phyloP scores from a whole-genome alignment of 1,140 invertebrate genomes.

The Polyergus mexicanus region DNA sequence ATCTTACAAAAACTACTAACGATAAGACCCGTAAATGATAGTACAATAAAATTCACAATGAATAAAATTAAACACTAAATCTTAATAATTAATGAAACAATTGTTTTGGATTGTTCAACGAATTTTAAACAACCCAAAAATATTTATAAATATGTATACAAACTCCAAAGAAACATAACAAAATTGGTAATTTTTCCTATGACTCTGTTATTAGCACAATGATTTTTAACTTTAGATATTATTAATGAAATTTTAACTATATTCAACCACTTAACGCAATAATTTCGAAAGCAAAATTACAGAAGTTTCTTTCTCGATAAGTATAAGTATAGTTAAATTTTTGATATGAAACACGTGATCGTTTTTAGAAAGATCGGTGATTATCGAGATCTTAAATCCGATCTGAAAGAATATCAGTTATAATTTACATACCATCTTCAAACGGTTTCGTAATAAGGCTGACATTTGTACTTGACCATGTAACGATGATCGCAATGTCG shows the following conservation, averaged over 20 bases:
- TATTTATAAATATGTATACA: neutral
- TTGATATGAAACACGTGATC: neutral
- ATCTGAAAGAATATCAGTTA: neutral
- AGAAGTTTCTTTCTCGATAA: neutral
- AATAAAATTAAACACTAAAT: neutral
- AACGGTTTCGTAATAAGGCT: constrained; percentile 58
- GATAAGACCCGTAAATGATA: too few species aligned
- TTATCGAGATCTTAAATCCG: neutral
- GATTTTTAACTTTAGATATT: neutral
- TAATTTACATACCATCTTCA: neutral
- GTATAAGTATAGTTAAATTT: neutral
- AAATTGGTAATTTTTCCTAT: neutral
- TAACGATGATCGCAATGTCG: constrained; percentile 67
- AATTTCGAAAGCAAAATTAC: neutral
- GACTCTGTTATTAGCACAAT: neutral
- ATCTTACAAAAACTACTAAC: neutral
- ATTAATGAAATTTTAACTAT: neutral
- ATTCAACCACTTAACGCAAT: neutral
- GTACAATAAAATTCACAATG: neutral
- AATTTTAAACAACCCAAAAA: neutral
- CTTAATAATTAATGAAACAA: neutral
- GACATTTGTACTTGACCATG: constrained; percentile 75
- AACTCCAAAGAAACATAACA: neutral
- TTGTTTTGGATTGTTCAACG: too few species aligned
- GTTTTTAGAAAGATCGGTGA: neutral